Percentiles rank a stretch among this genome's conserved stretches.
Conservation (phyloP, 35 echinoderm and acorn worm species). For the Lytechinus variegatus region DNA sequence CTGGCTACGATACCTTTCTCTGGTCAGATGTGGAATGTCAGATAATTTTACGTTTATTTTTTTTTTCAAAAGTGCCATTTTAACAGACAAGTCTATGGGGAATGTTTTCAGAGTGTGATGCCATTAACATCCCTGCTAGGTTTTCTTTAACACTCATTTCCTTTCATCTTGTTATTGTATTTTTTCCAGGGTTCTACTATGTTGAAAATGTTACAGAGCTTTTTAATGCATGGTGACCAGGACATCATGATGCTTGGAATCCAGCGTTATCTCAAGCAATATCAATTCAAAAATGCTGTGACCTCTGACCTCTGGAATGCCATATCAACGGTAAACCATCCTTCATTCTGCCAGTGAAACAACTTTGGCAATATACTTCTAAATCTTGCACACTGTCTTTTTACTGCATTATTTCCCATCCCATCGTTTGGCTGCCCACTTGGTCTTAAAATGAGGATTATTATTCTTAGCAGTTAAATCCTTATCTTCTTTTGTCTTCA, state of each 20-base stretch:
- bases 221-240: background rate
- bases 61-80: no score
- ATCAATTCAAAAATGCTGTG: constrained; percentile 75
- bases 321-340: constrained; percentile 40
- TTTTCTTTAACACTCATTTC: background rate
- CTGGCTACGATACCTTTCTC: no score
- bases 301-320: constrained; percentile 85
- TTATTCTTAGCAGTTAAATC: no score
- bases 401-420: no score
- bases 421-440: no score
- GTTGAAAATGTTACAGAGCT: constrained; percentile 38
- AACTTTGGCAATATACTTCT: background rate
- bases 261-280: constrained; percentile 64
- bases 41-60: no score
- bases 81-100: no score
- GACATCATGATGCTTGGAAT: constrained; percentile 59
- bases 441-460: no score
- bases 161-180: background rate
- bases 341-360: background rate
- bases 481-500: no score
- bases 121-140: background rate
- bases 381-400: background rate
- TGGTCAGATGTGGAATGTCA: no score
- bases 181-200: constrained; percentile 24
- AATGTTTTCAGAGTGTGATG: no score